These are phyloP conservation scores for Todiramphus saurophagus DNA, from an alignment of 2,113 vertebrate species.

Conservation along the genomic window DNA sequence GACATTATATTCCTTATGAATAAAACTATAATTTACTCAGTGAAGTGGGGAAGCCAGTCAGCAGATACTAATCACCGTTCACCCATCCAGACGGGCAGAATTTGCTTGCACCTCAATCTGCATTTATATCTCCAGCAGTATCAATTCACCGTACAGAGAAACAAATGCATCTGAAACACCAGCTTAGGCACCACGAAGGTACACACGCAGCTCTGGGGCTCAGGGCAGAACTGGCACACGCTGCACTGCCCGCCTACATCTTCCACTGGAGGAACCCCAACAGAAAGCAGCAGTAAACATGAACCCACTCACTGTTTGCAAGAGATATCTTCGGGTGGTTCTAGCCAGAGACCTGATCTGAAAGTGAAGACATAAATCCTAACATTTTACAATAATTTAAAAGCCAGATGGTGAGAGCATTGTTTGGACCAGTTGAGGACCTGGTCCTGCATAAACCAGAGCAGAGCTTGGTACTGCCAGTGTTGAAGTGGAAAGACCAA, in stretches of 20 bases:
- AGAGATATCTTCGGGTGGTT: background rate
- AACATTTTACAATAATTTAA: background rate
- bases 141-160: background rate
- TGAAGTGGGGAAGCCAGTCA: constrained; percentile 41
- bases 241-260: background rate
- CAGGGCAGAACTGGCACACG: background rate
- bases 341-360: background rate
- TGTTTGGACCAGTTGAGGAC: background rate
- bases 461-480: background rate
- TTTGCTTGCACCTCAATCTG: constrained; percentile 12
- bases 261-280: background rate
- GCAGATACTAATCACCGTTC: constrained; percentile 34
- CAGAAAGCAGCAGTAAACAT: background rate
- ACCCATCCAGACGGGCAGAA: constrained; percentile 11
- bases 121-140: constrained; percentile 30
- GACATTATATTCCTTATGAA: background rate
- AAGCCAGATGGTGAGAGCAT: background rate
- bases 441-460: background rate
- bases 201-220: background rate
- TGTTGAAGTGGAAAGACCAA: background rate
- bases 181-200: background rate
- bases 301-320: background rate
- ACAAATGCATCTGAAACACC: constrained; percentile 7
- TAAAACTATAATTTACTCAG: background rate
- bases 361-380: background rate